phyloP scores from a whole-genome alignment of 2,888 invertebrate genomes.

The Cosmopolites sordidus region DNA sequence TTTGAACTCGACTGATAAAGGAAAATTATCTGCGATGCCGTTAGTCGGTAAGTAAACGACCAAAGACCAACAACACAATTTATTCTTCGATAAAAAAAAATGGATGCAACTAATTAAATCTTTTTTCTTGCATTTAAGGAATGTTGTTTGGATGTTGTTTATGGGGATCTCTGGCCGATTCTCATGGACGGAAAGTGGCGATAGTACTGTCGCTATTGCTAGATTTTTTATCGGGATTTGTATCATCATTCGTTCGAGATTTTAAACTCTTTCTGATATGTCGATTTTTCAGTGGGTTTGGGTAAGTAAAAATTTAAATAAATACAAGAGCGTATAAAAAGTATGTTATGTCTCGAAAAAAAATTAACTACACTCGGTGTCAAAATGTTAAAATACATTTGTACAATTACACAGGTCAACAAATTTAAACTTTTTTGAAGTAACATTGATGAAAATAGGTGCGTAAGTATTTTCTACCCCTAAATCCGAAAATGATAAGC shows the following conservation, averaged over 20 bases:
- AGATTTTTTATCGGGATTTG: conserved; percentile 56
- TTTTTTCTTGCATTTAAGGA: conserved; percentile 45
- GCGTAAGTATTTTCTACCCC: too few relatives aligned
- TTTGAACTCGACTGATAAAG: conserved; percentile 56
- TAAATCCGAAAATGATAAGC: too few relatives aligned
- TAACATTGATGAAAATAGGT: too few relatives aligned
- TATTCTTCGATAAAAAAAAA: neutral
- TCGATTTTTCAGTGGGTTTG: conserved; percentile 63
- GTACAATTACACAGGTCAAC: too few relatives aligned
- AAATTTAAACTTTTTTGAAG: too few relatives aligned
- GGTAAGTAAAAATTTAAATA: conserved; percentile 45
- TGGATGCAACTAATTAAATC: neutral
- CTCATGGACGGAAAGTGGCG: conserved; percentile 61
- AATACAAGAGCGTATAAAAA: too few relatives aligned
- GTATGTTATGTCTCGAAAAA: too few relatives aligned
- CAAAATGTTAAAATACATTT: too few relatives aligned
- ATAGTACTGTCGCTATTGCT: conserved; percentile 59
- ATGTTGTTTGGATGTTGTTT: conserved; percentile 67
- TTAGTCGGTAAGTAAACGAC: conserved; percentile 51
- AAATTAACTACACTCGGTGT: too few relatives aligned
- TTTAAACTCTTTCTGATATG: conserved; percentile 58
- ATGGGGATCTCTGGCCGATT: conserved; percentile 69
- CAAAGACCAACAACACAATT: neutral
- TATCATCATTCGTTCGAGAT: conserved; percentile 55
- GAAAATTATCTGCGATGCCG: conserved; percentile 58